Conservation (phyloP, 2,113 vertebrate species). For the Mesoclemmys tuberculata region DNA sequence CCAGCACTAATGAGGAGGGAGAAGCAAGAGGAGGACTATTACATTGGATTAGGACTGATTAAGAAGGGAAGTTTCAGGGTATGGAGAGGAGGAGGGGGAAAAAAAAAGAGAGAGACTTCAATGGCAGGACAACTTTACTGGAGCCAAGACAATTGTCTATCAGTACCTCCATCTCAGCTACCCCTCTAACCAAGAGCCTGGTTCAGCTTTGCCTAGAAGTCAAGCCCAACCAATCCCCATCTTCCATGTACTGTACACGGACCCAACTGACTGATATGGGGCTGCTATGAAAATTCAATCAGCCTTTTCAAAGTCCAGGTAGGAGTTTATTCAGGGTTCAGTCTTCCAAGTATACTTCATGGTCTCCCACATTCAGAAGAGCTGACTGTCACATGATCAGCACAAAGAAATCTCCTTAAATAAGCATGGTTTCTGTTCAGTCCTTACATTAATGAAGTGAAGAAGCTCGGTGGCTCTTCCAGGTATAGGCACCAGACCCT, state of each 20-base stretch:
- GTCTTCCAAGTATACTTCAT: constrained; percentile 9
- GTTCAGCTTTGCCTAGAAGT: neutral
- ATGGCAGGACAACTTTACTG: neutral
- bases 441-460: neutral
- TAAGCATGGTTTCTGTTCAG: constrained; percentile 12
- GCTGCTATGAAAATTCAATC: neutral
- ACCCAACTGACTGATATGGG: neutral
- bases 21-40: neutral
- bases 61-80: neutral
- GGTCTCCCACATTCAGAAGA: constrained; percentile 42
- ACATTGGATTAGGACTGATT: neutral
- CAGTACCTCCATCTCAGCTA: neutral
- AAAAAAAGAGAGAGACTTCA: neutral
- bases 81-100: neutral
- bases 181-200: neutral
- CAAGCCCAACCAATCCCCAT: neutral
- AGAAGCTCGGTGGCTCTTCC: neutral
- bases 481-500: neutral
- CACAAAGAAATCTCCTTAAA: constrained; percentile 10
- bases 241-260: neutral
- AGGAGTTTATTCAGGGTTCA: constrained; percentile 22
- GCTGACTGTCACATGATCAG: constrained; percentile 20
- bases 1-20: neutral
- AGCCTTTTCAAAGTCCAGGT: constrained; percentile 11
- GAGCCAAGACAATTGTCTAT: neutral